Evolutionary conservation across 2,113 vertebrate species (phyloP), one percentile per base, ranked within the genome.

Genomic region (Willisornis vidua): DNA sequence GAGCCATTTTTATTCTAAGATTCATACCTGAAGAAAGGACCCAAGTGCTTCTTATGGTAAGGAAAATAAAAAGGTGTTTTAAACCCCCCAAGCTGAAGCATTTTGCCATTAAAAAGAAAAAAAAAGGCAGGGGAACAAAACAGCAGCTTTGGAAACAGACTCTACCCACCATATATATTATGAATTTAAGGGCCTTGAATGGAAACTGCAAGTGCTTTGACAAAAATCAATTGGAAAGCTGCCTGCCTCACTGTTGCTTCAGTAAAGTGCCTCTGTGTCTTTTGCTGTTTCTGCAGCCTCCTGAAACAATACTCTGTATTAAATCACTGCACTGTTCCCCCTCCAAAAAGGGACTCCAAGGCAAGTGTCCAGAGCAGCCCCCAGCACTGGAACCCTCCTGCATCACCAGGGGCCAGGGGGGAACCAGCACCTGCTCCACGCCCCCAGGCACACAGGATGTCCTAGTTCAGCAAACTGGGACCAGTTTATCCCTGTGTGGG

Each of bases 151-250:
- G 85, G 48, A 94, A 93, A 71, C 41, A 94, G 71, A 48, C 61
- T 80, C 82, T 78, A 76, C 78, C 62, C 83, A 90, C 90, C 86
- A 61, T 85, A 93, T 93, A 95, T 89, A 93, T 92, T 78, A 95
- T 78, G 83, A 81, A 22, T 96, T 95, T 95, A 95, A 94, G 73
- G 89, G 62, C 94, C 80, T 58, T 79, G 88, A 92, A 95, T 94
- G 93, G 92, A 92, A 96, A 87, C 92, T 94, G 88, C 83, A 75
- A 96, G 95, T 43, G 92, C 80, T 95, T 82, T 93, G 93, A 96
- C 94, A 96, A 96, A 96, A 96, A 96, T 95, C 88, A 94, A 95
- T 94, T 85, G 94, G 86, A 90, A 93, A 96, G 85, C 92, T 93
- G 91, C 80, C 94, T 96, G 90, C 89, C 81, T 90, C 49, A 19